Percentiles rank a stretch among this genome's conserved stretches.
Evolutionary conservation across 2,797 vertebrate species (phyloP).

Genomic region (Selene dorsalis): DNA sequence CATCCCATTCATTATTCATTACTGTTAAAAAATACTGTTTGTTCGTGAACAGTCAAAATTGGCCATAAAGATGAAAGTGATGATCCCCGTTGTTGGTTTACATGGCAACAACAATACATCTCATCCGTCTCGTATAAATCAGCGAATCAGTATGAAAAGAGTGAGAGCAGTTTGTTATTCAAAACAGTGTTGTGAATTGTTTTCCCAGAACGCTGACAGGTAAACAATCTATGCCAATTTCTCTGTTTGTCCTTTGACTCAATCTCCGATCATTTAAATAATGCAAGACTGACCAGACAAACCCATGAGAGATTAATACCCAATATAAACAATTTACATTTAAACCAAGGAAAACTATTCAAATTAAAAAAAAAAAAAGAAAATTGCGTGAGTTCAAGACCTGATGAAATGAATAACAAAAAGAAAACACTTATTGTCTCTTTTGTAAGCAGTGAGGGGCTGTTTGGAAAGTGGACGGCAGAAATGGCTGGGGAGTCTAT

Average conservation of each 20-base stretch:
- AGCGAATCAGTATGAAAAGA: not conserved
- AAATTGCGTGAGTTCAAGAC: conserved; percentile 13
- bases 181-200: not conserved
- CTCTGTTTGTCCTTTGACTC: conserved; percentile 13
- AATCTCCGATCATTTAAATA: conserved; percentile 17
- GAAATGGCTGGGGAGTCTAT: conserved; percentile 52
- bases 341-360: conserved; percentile 18
- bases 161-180: not conserved
- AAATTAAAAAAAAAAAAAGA: not conserved
- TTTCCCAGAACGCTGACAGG: not conserved
- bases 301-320: conserved; percentile 10
- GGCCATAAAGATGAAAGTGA: conserved; percentile 1
- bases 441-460: conserved; percentile 35
- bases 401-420: conserved; percentile 35
- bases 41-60: conserved; percentile 18
- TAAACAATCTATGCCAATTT: conserved; percentile 17
- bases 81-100: conserved; percentile 2
- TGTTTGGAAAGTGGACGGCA: conserved; percentile 49
- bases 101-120: not conserved
- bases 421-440: conserved; percentile 39
- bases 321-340: conserved; percentile 22
- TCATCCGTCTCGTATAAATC: not conserved
- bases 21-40: conserved; percentile 15
- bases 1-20: conserved; percentile 21
- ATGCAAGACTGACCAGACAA: conserved; percentile 7